phyloP scores from a whole-genome alignment of 2,797 vertebrate species.

The Cossypha niveicapilla region DNA sequence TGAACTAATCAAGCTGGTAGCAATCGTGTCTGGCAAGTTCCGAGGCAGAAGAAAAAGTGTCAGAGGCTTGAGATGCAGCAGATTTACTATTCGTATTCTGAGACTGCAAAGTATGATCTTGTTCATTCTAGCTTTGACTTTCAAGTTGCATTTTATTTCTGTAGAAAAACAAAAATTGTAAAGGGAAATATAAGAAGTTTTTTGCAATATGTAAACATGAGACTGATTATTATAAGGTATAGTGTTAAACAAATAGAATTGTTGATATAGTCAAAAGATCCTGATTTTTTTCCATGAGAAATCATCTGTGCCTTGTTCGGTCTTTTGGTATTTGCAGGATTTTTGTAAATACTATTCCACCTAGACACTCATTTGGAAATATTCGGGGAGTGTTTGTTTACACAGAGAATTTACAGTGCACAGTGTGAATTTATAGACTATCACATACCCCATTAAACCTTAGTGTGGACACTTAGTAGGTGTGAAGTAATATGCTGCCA shows the following conservation, averaged over 20 bases:
- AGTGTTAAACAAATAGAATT: neutral
- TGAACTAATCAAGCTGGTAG: neutral
- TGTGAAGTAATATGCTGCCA: neutral
- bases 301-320: neutral
- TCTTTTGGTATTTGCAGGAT: neutral
- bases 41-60: neutral
- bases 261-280: neutral
- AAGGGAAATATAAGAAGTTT: neutral
- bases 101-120: neutral
- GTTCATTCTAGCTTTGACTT: neutral
- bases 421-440: neutral
- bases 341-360: neutral
- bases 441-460: slow-evolving; percentile 23
- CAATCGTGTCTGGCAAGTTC: neutral
- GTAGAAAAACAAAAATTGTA: neutral
- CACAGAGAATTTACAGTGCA: neutral
- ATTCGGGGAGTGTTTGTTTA: neutral
- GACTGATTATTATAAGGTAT: neutral
- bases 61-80: neutral
- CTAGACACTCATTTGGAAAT: neutral
- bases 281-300: neutral
- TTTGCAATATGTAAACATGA: neutral
- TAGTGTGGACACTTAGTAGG: slow-evolving; percentile 7
- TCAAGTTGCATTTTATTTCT: neutral
- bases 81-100: neutral